These are phyloP conservation scores for Chamaea fasciata DNA, from an alignment of 2,113 vertebrate species.

Conservation along the genomic window DNA sequence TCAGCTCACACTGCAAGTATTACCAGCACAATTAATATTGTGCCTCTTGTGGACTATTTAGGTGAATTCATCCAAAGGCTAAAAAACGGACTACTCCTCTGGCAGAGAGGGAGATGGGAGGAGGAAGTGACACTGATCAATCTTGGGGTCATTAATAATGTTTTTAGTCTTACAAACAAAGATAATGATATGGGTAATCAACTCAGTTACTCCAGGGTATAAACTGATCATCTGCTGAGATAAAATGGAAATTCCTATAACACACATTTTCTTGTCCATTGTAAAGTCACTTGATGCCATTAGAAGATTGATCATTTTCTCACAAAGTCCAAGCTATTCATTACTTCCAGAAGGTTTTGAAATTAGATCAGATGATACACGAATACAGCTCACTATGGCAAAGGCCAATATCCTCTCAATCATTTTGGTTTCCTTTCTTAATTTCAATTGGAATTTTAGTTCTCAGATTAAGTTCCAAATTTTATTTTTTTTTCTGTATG, in stretches of 20 bases:
- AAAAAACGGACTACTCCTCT: background rate
- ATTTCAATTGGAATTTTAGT: background rate
- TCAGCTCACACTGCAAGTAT: background rate
- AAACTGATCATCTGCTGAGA: slow-evolving; percentile 19
- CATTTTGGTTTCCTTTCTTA: background rate
- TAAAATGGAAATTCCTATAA: slow-evolving; percentile 33
- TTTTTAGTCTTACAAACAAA: slow-evolving; percentile 6
- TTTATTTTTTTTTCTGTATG: background rate
- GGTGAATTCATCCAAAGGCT: background rate
- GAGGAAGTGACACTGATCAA: slow-evolving; percentile 23
- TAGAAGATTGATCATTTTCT: slow-evolving; percentile 24
- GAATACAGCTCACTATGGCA: background rate
- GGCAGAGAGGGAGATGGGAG: background rate
- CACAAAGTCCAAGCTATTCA: background rate
- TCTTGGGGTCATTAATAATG: background rate
- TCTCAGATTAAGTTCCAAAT: background rate
- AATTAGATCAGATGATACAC: background rate
- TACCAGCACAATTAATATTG: background rate
- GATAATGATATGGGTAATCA: slow-evolving; percentile 24
- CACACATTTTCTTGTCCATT: slow-evolving; percentile 17
- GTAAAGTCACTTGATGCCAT: background rate
- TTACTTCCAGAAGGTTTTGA: slow-evolving; percentile 15
- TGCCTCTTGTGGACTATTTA: background rate
- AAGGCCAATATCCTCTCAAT: slow-evolving; percentile 5
- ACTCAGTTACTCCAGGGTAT: background rate